Percentiles rank a stretch among this genome's conserved stretches.
Evolutionary conservation across 2,113 vertebrate species (phyloP).

Genomic region (Sorex fumeus): DNA sequence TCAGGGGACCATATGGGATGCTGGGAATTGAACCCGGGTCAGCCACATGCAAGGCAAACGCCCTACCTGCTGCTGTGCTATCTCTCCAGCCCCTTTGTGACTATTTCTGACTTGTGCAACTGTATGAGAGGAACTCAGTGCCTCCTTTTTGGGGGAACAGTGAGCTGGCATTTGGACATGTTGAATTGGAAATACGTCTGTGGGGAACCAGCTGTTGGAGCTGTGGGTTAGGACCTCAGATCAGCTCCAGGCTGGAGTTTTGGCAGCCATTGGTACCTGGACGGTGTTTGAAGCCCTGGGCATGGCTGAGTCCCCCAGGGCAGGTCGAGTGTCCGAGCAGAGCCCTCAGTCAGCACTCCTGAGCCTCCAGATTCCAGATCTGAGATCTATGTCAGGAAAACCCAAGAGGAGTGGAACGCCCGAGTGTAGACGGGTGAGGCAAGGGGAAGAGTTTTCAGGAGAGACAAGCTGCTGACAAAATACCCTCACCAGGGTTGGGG

Average conservation of each 20-base stretch:
- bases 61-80: no score
- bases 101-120: conserved; percentile 39
- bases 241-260: background rate
- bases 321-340: background rate
- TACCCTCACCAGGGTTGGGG: background rate
- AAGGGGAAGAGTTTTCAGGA: background rate
- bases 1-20: no score
- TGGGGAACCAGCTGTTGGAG: conserved; percentile 26
- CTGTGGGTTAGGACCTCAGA: background rate
- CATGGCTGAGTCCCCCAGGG: background rate
- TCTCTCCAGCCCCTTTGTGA: background rate
- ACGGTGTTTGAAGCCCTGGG: background rate
- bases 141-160: background rate
- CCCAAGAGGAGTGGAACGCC: background rate
- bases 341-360: background rate
- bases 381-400: background rate
- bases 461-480: background rate
- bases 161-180: conserved; percentile 37
- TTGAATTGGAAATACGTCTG: conserved; percentile 40
- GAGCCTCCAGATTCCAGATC: conserved; percentile 23
- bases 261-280: background rate
- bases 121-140: background rate
- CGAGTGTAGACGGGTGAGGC: background rate
- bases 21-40: no score
- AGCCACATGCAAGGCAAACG: no score